These are phyloP conservation scores for Trachemys scripta DNA, from an alignment of 2,113 vertebrate species.

Conservation along the genomic window DNA sequence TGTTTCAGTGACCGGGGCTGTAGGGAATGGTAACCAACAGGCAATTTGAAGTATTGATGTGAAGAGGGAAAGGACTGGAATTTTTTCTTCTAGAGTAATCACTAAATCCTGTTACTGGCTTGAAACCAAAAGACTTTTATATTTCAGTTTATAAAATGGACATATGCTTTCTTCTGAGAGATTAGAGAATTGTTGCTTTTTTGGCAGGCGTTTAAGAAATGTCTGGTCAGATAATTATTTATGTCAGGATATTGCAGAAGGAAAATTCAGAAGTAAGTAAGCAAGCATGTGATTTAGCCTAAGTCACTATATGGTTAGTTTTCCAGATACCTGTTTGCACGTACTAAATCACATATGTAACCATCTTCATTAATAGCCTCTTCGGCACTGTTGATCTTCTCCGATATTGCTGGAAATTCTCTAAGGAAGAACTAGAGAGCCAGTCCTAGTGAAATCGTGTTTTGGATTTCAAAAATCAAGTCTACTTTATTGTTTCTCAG, in stretches of 20 bases:
- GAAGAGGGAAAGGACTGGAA: background rate
- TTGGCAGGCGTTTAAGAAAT: slow-evolving; percentile 36
- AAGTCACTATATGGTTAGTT: rapidly evolving
- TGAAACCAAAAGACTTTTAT: background rate
- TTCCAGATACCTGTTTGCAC: background rate
- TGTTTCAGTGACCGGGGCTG: slow-evolving; percentile 14
- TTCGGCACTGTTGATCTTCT: background rate
- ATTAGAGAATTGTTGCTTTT: slow-evolving; percentile 23
- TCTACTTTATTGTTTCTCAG: background rate
- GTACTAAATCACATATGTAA: background rate
- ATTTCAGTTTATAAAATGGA: background rate
- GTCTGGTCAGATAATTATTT: slow-evolving; percentile 42
- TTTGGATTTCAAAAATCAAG: background rate
- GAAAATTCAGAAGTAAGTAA: slow-evolving; percentile 10
- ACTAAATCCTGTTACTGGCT: slow-evolving; percentile 22
- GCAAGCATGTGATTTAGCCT: slow-evolving; percentile 26
- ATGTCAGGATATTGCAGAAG: slow-evolving; percentile 35
- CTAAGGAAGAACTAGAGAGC: too few relatives aligned
- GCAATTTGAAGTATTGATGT: background rate
- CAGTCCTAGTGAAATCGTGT: background rate
- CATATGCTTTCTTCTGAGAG: slow-evolving; percentile 23
- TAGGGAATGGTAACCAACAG: background rate
- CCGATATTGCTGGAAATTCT: background rate
- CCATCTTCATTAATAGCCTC: background rate
- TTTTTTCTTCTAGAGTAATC: background rate